These are phyloP conservation scores for Alligator sinensis DNA, from an alignment of 2,113 vertebrate species.

Conservation along the genomic window DNA sequence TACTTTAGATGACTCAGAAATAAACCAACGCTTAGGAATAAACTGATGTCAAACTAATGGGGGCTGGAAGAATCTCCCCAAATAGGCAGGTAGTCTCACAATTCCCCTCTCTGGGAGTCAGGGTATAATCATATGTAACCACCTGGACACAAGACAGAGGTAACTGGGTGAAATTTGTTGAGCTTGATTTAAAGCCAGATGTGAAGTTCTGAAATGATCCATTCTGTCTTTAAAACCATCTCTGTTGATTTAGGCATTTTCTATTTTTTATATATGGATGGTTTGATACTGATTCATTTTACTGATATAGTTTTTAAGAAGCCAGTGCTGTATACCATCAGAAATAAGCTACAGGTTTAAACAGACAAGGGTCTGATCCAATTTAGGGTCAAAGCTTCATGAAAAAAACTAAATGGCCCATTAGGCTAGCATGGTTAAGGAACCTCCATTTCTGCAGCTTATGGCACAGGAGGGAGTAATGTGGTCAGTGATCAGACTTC, in stretches of 20 bases:
- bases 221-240: background rate
- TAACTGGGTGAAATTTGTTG: background rate
- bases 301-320: too few relatives aligned
- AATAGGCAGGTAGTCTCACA: background rate
- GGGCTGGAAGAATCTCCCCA: background rate
- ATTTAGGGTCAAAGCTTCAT: too few relatives aligned
- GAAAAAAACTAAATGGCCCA: too few relatives aligned
- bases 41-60: background rate
- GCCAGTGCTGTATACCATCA: too few relatives aligned
- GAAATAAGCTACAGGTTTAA: too few relatives aligned
- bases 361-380: too few relatives aligned
- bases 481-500: too few relatives aligned
- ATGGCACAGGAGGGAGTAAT: too few relatives aligned
- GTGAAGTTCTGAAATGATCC: background rate
- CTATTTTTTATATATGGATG: background rate
- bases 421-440: too few relatives aligned
- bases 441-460: too few relatives aligned
- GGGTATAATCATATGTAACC: background rate
- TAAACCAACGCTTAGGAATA: background rate
- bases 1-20: background rate
- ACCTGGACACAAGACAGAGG: background rate
- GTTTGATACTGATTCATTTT: too few relatives aligned
- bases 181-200: background rate
- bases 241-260: background rate
- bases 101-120: background rate